Percentiles rank a stretch among this genome's conserved stretches.
Evolutionary conservation across 1,140 invertebrate genomes (phyloP).

Genomic region (Bemisia tabaci): DNA sequence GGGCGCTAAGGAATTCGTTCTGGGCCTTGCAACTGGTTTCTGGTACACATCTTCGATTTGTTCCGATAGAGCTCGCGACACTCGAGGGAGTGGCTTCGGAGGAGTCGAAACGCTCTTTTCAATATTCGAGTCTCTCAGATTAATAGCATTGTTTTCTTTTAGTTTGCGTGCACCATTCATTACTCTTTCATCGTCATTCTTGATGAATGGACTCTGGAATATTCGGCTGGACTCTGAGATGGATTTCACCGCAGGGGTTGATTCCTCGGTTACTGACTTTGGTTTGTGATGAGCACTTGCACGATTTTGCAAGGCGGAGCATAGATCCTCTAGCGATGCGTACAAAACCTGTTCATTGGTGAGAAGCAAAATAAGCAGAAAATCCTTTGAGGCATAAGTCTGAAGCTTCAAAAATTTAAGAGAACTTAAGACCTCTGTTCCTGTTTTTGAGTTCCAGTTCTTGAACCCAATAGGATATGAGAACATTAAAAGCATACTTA

Average conservation of each 20-base stretch:
- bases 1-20: conserved; percentile 17
- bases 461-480: too few species aligned
- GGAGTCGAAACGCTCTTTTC: conserved; percentile 25
- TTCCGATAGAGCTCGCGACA: conserved; percentile 45
- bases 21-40: conserved; percentile 54
- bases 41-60: conserved; percentile 33
- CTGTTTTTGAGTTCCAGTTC: too few species aligned
- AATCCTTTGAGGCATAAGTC: too few species aligned
- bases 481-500: too few species aligned
- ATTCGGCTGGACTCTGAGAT: conserved; percentile 18
- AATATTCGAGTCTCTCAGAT: neutral
- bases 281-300: neutral
- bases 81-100: conserved; percentile 59
- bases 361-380: too few species aligned
- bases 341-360: neutral
- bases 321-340: neutral
- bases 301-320: neutral
- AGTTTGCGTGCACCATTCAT: conserved; percentile 8
- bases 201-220: neutral
- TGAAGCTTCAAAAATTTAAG: too few species aligned
- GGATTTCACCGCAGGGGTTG: neutral
- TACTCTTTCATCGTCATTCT: conserved; percentile 17
- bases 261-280: neutral
- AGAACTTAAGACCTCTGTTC: too few species aligned
- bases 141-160: neutral